phyloP scores from a whole-genome alignment of 2,888 invertebrate genomes.

The Cataglyphis altisquamis region DNA sequence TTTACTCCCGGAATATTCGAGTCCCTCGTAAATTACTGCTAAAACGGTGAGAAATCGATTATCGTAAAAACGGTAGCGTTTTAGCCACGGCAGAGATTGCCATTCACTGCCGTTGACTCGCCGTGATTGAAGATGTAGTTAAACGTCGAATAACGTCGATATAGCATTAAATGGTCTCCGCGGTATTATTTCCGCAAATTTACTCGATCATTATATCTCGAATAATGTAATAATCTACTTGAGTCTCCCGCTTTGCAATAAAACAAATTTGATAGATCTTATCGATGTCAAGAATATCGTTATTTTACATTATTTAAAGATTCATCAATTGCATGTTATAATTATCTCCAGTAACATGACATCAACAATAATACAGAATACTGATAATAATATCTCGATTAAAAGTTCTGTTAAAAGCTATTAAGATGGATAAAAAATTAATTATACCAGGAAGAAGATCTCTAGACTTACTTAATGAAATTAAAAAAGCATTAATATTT shows the following conservation, averaged over 20 bases:
- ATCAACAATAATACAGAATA: constrained; percentile 1
- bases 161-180: background rate
- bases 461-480: background rate
- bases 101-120: constrained; percentile 36
- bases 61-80: constrained; percentile 41
- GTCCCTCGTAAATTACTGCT: constrained; percentile 61
- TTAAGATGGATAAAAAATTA: background rate
- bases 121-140: constrained; percentile 57
- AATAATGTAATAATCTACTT: constrained; percentile 19
- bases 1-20: constrained; percentile 8
- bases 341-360: background rate
- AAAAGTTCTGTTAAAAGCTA: background rate
- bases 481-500: background rate
- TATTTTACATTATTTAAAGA: background rate
- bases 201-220: background rate
- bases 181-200: constrained; percentile 25
- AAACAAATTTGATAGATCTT: background rate
- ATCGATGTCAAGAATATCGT: background rate
- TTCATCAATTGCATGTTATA: background rate
- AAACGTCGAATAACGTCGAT: constrained; percentile 36
- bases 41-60: constrained; percentile 63
- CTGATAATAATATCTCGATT: background rate
- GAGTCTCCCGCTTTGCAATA: background rate
- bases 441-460: background rate
- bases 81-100: constrained; percentile 57